These are phyloP conservation scores for Thelaira solivaga DNA, from an alignment of 2,888 invertebrate species.

Conservation along the genomic window DNA sequence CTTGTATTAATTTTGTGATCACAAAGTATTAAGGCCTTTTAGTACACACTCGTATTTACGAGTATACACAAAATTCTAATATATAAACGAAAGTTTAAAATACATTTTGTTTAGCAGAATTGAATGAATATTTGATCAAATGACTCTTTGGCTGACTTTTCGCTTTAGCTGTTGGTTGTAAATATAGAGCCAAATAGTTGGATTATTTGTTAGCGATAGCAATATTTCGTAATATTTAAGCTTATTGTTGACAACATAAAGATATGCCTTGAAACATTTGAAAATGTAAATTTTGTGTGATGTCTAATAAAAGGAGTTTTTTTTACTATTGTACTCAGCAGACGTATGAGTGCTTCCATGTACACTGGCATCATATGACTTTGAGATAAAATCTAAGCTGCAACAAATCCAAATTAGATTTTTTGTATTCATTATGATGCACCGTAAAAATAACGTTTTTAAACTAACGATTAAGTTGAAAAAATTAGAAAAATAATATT, in stretches of 20 bases:
- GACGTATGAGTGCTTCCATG: not conserved
- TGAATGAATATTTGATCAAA: constrained; percentile 12
- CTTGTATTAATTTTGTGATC: too few species aligned
- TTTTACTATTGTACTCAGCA: constrained; percentile 28
- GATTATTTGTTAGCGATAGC: constrained; percentile 43
- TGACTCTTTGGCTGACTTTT: constrained; percentile 12
- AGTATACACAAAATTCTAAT: too few species aligned
- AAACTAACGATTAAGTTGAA: too few species aligned
- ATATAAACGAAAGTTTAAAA: too few species aligned
- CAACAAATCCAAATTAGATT: too few species aligned
- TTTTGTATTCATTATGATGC: too few species aligned
- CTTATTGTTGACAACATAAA: constrained; percentile 53
- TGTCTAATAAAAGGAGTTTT: constrained; percentile 15
- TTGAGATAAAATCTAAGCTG: too few species aligned
- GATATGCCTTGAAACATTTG: constrained; percentile 35
- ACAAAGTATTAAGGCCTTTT: too few species aligned
- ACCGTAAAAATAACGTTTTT: too few species aligned
- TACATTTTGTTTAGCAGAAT: not conserved
- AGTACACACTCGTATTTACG: not conserved
- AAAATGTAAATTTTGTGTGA: constrained; percentile 28
- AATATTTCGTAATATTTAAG: constrained; percentile 49
- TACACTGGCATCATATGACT: too few species aligned
- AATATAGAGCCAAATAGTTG: too few species aligned
- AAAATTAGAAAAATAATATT: too few species aligned
- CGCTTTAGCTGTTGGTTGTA: not conserved